Conservation (phyloP, 2,888 invertebrate genomes). For the Muschampia plurimacula region DNA sequence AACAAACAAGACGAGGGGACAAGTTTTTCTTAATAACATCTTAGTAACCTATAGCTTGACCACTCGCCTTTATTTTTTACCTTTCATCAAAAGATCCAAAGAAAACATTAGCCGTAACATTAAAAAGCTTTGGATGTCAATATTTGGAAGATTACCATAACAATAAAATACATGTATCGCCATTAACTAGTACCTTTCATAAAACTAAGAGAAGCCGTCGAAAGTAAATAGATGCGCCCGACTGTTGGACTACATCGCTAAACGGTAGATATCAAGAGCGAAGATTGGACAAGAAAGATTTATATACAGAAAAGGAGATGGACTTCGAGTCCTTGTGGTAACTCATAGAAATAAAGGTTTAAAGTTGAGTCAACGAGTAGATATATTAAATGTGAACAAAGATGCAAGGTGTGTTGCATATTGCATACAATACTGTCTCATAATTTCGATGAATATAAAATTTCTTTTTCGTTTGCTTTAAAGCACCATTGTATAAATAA, state of each 20-base stretch:
- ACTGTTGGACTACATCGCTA: neutral
- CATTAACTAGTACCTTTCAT: neutral
- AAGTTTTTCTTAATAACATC: neutral
- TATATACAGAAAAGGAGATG: slow-evolving; percentile 11
- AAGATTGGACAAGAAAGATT: neutral
- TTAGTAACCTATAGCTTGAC: neutral
- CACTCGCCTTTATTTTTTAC: neutral
- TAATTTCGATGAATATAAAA: no score
- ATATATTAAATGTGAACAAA: neutral
- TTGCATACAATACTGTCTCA: no score
- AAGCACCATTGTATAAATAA: no score
- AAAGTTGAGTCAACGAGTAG: neutral
- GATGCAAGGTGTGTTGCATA: neutral
- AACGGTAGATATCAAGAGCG: neutral
- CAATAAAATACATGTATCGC: neutral
- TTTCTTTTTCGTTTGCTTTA: no score
- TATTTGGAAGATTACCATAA: slow-evolving; percentile 16
- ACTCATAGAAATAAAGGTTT: slow-evolving; percentile 1
- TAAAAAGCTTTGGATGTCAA: slow-evolving; percentile 21
- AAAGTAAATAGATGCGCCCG: slow-evolving; percentile 4
- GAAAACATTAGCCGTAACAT: slow-evolving; percentile 9
- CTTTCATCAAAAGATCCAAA: slow-evolving; percentile 13
- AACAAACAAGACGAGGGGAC: slow-evolving; percentile 8
- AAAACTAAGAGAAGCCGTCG: slow-evolving; percentile 6
- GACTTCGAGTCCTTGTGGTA: slow-evolving; percentile 15